phyloP scores from a whole-genome alignment of 2,113 vertebrate species.

The Podarcis raffonei region DNA sequence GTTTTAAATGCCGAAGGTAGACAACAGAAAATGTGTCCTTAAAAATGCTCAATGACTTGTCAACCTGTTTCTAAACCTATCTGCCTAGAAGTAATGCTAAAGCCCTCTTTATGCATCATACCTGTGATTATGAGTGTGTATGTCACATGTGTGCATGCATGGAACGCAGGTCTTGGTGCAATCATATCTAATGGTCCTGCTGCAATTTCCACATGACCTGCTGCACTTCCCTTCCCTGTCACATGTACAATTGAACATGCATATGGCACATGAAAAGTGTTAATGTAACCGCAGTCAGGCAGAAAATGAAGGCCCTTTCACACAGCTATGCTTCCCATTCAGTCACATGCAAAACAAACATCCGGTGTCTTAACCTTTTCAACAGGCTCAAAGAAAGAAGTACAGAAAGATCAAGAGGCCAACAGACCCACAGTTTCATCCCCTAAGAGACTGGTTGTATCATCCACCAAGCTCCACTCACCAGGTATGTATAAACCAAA shows the following conservation, averaged over 20 bases:
- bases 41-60: background rate
- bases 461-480: conserved; percentile 86
- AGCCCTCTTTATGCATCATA: no score
- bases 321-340: background rate
- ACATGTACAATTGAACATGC: background rate
- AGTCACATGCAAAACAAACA: conserved; percentile 18
- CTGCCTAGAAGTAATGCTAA: background rate
- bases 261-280: background rate
- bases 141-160: background rate
- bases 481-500: conserved; percentile 78
- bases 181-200: no score
- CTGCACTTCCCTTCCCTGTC: no score
- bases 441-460: conserved; percentile 82
- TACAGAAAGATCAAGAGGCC: conserved; percentile 81
- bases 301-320: background rate
- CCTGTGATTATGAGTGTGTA: no score
- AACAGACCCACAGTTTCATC: conserved; percentile 76
- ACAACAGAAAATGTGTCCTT: background rate
- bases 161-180: no score
- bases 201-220: no score
- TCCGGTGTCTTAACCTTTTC: conserved; percentile 28
- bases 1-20: background rate
- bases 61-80: background rate
- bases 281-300: background rate
- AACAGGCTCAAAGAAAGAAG: conserved; percentile 85